Percentiles rank a stretch among this genome's conserved stretches.
Evolutionary conservation across 2,113 vertebrate species (phyloP).

Genomic region (Tachycineta bicolor): DNA sequence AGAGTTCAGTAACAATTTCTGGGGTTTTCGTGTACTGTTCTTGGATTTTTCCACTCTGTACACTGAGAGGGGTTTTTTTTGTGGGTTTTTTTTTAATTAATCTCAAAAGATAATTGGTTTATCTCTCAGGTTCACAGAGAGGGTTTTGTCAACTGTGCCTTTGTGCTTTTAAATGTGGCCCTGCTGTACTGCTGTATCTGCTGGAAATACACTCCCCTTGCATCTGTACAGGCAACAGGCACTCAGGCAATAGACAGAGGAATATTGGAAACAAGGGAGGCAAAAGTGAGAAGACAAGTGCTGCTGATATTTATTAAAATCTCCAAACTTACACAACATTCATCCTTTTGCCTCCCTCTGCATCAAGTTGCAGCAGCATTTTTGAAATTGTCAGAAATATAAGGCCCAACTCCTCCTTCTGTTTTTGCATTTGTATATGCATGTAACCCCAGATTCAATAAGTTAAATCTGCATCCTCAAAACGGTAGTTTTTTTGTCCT

Average conservation of each 20-base stretch:
- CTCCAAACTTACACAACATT: not conserved
- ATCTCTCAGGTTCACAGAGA: not conserved
- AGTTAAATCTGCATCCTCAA: not conserved
- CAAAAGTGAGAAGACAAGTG: not conserved
- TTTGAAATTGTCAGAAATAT: not conserved
- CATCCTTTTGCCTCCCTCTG: not conserved
- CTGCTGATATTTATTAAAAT: not conserved
- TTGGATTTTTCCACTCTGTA: not conserved
- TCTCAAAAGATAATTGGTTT: not conserved
- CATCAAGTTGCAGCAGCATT: not conserved
- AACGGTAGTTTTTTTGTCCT: not conserved
- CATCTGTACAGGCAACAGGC: not conserved
- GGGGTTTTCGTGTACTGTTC: fast-evolving
- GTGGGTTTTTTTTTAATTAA: not conserved
- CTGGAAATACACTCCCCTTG: not conserved
- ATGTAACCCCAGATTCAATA: not conserved
- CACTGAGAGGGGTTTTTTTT: not conserved
- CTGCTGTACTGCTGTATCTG: not conserved
- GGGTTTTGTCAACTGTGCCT: not conserved
- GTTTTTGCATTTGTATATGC: not conserved
- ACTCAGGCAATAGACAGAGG: not conserved
- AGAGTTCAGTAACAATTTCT: not conserved
- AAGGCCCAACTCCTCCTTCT: not conserved
- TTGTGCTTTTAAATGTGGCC: not conserved
- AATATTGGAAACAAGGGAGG: not conserved